A percentile compares a stretch with the other conserved stretches of the same genome.
These are phyloP conservation scores for Coelopa pilipes DNA, from an alignment of 2,888 invertebrate species.

Conservation along the genomic window DNA sequence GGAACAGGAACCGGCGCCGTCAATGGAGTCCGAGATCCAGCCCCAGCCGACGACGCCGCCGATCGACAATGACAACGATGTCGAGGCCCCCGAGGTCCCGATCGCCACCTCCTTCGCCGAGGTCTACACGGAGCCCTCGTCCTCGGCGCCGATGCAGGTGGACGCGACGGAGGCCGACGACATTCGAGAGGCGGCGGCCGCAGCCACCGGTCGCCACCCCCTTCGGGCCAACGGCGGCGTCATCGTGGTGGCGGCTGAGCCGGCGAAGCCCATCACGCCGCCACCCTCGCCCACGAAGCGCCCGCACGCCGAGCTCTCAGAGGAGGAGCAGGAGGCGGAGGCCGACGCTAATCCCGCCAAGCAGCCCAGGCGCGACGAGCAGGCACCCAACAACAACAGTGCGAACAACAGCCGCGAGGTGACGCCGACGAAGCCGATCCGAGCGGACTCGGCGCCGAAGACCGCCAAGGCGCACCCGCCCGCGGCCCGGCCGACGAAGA, in stretches of 20 bases:
- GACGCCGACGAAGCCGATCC: conserved; percentile 53
- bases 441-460: conserved; percentile 47
- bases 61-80: conserved; percentile 34
- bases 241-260: conserved; percentile 9
- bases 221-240: neutral
- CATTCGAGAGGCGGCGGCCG: neutral
- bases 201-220: conserved; percentile 1
- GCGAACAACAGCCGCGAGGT: conserved; percentile 43
- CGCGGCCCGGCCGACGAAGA: conserved; percentile 62
- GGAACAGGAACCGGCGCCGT: too few relatives aligned
- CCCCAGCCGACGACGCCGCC: conserved; percentile 63
- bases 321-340: conserved; percentile 3
- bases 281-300: conserved; percentile 78
- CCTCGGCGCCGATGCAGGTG: neutral
- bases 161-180: neutral
- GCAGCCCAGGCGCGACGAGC: conserved; percentile 36
- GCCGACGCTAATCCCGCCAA: neutral
- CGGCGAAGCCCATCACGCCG: conserved; percentile 75
- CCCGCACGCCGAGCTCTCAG: conserved; percentile 61
- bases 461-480: conserved; percentile 56
- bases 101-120: conserved; percentile 57
- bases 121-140: conserved; percentile 52
- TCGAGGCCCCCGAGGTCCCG: conserved; percentile 53
- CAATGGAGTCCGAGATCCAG: too few relatives aligned
- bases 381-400: conserved; percentile 48